Percentiles rank a stretch among this genome's conserved stretches.
Evolutionary conservation across 2,888 invertebrate species (phyloP).

Genomic region (Lissocephala sabroskyi): DNA sequence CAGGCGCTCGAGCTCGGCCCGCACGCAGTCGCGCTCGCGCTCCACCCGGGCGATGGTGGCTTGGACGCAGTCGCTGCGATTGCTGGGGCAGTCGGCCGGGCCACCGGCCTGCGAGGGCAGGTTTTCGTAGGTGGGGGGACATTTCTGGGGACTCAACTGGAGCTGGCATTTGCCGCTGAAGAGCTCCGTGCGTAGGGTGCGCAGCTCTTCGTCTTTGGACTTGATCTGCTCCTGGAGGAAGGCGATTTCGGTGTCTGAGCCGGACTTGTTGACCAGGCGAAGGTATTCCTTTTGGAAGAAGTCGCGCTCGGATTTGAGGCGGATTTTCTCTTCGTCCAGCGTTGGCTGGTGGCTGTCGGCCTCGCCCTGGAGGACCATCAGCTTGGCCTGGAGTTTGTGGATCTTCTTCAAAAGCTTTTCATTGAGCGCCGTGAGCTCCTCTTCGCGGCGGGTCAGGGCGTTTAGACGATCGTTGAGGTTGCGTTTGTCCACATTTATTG

Average conservation of each 20-base stretch:
- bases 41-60: conserved; percentile 68
- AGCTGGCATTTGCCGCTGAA: conserved; percentile 16
- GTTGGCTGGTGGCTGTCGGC: conserved; percentile 31
- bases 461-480: conserved; percentile 75
- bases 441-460: conserved; percentile 77
- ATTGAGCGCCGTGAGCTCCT: conserved; percentile 72
- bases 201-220: conserved; percentile 68
- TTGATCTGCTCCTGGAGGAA: conserved; percentile 68
- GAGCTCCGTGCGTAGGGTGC: conserved; percentile 52
- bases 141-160: conserved; percentile 29
- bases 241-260: conserved; percentile 66
- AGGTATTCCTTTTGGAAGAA: conserved; percentile 71
- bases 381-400: conserved; percentile 72
- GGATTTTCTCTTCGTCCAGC: conserved; percentile 67
- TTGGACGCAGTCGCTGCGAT: conserved; percentile 66
- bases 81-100: conserved; percentile 13
- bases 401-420: conserved; percentile 74
- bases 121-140: conserved; percentile 16
- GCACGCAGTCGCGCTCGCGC: conserved; percentile 74
- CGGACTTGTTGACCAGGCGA: conserved; percentile 59
- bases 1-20: conserved; percentile 74
- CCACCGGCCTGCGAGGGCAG: conserved; percentile 15
- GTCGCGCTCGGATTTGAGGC: conserved; percentile 68
- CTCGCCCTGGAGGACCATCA: conserved; percentile 37
- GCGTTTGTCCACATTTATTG: conserved; percentile 75